Evolutionary conservation across 2,113 vertebrate genomes (phyloP).

Genomic region (Loxodonta africana): DNA sequence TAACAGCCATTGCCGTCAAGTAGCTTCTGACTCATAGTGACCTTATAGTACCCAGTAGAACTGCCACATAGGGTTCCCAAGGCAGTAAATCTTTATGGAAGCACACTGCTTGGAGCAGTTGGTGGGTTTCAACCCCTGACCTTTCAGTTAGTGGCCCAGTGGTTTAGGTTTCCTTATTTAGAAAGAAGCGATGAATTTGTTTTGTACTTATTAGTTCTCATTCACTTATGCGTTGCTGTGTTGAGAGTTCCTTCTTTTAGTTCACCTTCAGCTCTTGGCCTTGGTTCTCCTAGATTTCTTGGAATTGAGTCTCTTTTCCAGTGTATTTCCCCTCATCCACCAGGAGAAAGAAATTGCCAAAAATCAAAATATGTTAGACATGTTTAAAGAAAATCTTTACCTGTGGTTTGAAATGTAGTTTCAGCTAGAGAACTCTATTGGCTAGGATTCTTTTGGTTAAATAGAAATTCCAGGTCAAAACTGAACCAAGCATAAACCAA

Average conservation of each 20-base stretch:
- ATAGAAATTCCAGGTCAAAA: neutral
- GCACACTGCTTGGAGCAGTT: no score
- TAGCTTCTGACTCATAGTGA: no score
- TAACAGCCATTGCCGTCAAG: no score
- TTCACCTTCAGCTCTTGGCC: neutral
- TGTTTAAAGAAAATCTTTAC: neutral
- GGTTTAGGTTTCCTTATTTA: neutral
- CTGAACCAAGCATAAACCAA: neutral
- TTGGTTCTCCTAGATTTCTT: neutral
- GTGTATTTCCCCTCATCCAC: neutral
- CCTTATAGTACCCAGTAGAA: no score
- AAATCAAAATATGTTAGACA: neutral
- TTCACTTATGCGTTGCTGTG: neutral
- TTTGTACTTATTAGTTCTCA: neutral
- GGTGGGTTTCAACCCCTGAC: no score
- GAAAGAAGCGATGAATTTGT: neutral
- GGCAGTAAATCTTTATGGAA: no score
- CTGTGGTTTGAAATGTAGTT: neutral
- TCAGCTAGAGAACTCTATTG: neutral
- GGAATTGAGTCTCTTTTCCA: neutral
- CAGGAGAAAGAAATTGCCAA: neutral
- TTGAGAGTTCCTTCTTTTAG: neutral
- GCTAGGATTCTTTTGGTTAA: neutral
- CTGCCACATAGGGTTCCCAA: no score
- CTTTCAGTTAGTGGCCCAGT: neutral